Conservation (phyloP, 2,797 vertebrate genomes). For the Lacerta agilis region DNA sequence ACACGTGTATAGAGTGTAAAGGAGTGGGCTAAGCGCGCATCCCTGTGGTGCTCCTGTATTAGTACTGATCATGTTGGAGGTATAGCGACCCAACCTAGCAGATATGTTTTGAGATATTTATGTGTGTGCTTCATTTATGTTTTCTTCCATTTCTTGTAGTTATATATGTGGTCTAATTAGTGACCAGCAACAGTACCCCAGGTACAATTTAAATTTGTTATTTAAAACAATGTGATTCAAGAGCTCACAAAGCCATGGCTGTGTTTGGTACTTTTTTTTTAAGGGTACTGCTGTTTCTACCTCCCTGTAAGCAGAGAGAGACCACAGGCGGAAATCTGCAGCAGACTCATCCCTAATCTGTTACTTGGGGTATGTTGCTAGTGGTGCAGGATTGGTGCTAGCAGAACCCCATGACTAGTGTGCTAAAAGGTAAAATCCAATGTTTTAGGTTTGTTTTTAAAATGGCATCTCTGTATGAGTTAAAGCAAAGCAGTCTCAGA, state of each 20-base stretch:
- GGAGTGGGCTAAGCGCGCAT: no score
- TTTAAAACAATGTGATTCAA: background rate
- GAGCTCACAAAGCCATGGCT: background rate
- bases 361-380: background rate
- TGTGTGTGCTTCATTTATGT: background rate
- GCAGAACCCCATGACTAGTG: background rate
- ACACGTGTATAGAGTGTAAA: no score
- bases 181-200: background rate
- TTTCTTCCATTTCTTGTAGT: background rate
- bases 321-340: background rate
- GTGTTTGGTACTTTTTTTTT: background rate
- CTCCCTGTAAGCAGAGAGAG: background rate
- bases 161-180: background rate
- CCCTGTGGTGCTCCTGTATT: no score
- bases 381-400: background rate
- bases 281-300: background rate
- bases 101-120: background rate
- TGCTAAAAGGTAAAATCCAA: background rate
- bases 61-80: no score
- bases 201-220: no score
- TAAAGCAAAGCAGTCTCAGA: background rate
- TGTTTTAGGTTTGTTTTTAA: background rate
- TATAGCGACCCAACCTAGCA: background rate
- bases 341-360: background rate
- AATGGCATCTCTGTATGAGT: slow-evolving; percentile 1